These are phyloP conservation scores for Lophochroa leadbeateri DNA, from an alignment of 2,113 vertebrate genomes.

Conservation along the genomic window DNA sequence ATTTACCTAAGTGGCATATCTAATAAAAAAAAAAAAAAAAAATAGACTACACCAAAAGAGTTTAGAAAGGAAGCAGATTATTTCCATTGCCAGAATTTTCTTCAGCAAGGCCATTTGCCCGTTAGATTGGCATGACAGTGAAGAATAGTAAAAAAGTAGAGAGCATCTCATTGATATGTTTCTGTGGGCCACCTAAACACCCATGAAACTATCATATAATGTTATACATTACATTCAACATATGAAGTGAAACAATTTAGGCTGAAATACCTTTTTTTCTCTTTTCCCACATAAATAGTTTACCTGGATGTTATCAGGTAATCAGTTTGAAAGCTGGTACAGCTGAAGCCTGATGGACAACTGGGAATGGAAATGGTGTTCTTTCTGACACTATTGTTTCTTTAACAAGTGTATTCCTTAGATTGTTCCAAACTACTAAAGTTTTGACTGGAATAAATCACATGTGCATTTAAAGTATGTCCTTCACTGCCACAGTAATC, in stretches of 20 bases:
- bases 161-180: not conserved
- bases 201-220: rapidly evolving
- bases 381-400: not conserved
- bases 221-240: not conserved
- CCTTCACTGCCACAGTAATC: not conserved
- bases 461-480: not conserved
- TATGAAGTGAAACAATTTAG: not conserved
- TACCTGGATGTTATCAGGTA: not conserved
- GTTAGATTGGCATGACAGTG: not conserved
- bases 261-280: not conserved
- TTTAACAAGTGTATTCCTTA: not conserved
- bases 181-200: not conserved
- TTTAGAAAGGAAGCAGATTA: not conserved
- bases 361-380: not conserved
- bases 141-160: not conserved
- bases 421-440: not conserved
- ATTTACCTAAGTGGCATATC: not conserved
- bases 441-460: slow-evolving; percentile 14
- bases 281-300: not conserved
- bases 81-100: not conserved
- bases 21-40: not conserved
- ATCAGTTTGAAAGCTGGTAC: not conserved
- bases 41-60: not conserved
- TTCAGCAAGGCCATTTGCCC: not conserved
- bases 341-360: not conserved